These are phyloP conservation scores for Blastobasis lacticolella DNA, from an alignment of 2,888 invertebrate species.

Conservation along the genomic window DNA sequence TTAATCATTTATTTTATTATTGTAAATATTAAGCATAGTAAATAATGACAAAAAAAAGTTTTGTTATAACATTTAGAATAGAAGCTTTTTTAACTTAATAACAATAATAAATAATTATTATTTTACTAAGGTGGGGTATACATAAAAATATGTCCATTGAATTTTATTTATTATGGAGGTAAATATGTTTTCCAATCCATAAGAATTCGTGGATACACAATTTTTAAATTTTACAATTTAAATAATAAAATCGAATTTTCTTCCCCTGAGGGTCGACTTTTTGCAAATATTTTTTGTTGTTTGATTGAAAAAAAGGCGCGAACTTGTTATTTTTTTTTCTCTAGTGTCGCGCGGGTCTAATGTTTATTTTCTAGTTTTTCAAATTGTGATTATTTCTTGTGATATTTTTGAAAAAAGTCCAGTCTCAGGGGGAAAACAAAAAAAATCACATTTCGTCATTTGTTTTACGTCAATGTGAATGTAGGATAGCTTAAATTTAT, in stretches of 20 bases:
- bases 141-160: conserved; percentile 33
- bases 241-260: conserved; percentile 3
- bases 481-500: conserved; percentile 28
- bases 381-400: conserved; percentile 20
- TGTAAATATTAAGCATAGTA: conserved; percentile 59
- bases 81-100: conserved; percentile 43
- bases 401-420: conserved; percentile 35
- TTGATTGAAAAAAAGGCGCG: conserved; percentile 1
- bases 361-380: neutral
- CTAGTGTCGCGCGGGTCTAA: conserved; percentile 8
- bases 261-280: conserved; percentile 37
- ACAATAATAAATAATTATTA: conserved; percentile 17
- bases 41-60: conserved; percentile 25
- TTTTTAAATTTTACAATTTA: conserved; percentile 8
- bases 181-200: conserved; percentile 56
- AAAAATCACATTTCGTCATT: conserved; percentile 61
- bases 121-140: conserved; percentile 9
- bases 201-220: conserved; percentile 33
- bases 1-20: conserved; percentile 22
- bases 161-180: conserved; percentile 46
- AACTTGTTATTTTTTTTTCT: conserved; percentile 14
- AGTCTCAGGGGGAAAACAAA: conserved; percentile 26
- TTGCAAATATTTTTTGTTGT: conserved; percentile 15
- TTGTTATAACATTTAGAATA: conserved; percentile 34
- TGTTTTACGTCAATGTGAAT: conserved; percentile 63